Conservation (phyloP, 1,140 invertebrate genomes). For the Pissodes strobi region DNA sequence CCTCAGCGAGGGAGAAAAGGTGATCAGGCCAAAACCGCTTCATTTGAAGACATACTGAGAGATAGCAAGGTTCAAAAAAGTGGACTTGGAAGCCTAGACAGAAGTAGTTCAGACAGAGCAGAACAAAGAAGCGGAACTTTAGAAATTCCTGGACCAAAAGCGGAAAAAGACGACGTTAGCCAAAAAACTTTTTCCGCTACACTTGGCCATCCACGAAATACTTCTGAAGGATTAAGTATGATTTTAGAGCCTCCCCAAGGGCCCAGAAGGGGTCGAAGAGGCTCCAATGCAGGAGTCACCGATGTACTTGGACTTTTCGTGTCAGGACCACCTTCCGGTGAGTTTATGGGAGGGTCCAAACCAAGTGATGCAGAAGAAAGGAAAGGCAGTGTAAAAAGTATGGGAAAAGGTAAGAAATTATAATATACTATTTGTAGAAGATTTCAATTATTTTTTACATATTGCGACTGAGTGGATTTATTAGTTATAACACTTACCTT, state of each 20-base stretch:
- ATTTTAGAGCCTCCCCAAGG: not conserved
- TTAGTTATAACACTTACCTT: too few relatives aligned
- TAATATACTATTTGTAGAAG: too few relatives aligned
- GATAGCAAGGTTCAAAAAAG: constrained; percentile 39
- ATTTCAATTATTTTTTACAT: too few relatives aligned
- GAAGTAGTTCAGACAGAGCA: constrained; percentile 28
- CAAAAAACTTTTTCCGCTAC: not conserved
- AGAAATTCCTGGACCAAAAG: too few relatives aligned
- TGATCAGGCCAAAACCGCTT: constrained; percentile 40
- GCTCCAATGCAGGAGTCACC: constrained; percentile 21
- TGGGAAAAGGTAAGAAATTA: not conserved
- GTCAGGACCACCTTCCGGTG: constrained; percentile 1
- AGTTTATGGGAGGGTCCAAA: not conserved
- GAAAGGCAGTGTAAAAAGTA: constrained; percentile 1
- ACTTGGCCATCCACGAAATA: not conserved
- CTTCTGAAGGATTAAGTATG: not conserved
- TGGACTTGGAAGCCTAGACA: constrained; percentile 5
- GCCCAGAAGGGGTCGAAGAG: constrained; percentile 24
- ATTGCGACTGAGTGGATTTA: too few relatives aligned
- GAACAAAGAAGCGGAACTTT: constrained; percentile 20
- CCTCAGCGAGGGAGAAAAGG: constrained; percentile 30
- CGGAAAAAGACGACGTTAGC: not conserved
- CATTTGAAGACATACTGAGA: constrained; percentile 49
- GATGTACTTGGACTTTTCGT: constrained; percentile 27
- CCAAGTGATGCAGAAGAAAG: not conserved